These are phyloP conservation scores for Agonopterix arenella DNA, from an alignment of 2,888 invertebrate species.

Conservation along the genomic window DNA sequence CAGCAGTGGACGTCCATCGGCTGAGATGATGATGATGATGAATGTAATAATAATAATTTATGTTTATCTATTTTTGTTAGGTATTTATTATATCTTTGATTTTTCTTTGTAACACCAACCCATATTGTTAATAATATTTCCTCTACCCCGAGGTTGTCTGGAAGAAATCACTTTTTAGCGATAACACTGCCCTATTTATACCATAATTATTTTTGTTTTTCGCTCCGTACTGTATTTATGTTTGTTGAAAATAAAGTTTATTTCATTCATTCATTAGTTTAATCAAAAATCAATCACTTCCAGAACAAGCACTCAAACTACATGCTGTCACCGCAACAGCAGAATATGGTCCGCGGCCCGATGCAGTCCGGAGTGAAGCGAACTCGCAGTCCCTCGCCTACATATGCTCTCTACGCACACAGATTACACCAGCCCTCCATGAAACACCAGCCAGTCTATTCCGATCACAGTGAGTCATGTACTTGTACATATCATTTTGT, in stretches of 20 bases:
- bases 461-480: conserved; percentile 77
- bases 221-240: no score
- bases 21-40: no score
- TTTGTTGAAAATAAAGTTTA: background rate
- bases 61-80: no score
- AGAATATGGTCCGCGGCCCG: conserved; percentile 59
- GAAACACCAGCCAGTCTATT: conserved; percentile 71
- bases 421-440: conserved; percentile 59
- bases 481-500: no score
- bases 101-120: no score
- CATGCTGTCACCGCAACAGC: conserved; percentile 49
- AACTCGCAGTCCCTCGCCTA: conserved; percentile 77
- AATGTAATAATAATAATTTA: no score
- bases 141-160: no score
- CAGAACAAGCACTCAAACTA: conserved; percentile 43
- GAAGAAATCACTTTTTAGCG: no score
- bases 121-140: no score
- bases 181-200: background rate
- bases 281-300: conserved; percentile 15
- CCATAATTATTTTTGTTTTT: conserved; percentile 12
- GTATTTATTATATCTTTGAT: no score
- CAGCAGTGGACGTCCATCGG: no score
- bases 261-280: conserved; percentile 1
- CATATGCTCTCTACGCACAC: conserved; percentile 62
- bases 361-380: conserved; percentile 68